Evolutionary conservation across 2,888 invertebrate genomes (phyloP).

Genomic region (Morinoia aosen): DNA sequence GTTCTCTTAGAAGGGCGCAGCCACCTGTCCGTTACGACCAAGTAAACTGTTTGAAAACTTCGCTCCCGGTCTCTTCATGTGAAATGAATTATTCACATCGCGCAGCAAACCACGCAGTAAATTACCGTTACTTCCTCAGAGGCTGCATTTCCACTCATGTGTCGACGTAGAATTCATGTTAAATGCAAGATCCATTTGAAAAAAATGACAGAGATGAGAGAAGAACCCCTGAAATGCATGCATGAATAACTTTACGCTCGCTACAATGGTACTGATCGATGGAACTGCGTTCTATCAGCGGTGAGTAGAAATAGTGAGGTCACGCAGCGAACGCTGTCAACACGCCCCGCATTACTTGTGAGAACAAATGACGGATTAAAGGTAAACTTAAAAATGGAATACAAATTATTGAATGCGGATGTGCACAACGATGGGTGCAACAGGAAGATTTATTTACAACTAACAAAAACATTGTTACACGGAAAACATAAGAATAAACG

Average conservation of each 20-base stretch:
- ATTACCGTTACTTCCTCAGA: not conserved
- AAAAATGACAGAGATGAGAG: not conserved
- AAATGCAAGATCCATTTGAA: not conserved
- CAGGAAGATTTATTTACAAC: no score
- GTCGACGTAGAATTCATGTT: not conserved
- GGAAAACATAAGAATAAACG: no score
- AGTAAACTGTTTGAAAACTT: no score
- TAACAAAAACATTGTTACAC: no score
- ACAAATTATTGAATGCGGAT: no score
- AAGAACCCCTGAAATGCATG: not conserved
- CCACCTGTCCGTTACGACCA: no score
- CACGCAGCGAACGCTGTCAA: not conserved
- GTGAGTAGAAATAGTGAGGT: not conserved
- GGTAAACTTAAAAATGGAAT: no score
- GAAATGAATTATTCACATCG: not conserved
- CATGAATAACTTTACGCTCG: not conserved
- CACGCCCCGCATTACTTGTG: no score
- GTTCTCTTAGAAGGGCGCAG: no score
- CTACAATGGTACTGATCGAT: not conserved
- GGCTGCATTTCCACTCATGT: not conserved
- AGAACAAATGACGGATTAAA: no score
- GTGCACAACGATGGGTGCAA: no score
- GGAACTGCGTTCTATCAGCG: not conserved
- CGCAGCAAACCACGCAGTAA: not conserved
- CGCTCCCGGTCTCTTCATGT: not conserved